Percentiles rank a stretch among this genome's conserved stretches.
phyloP scores from a whole-genome alignment of 2,113 vertebrate species.

The Varanus salvator region DNA sequence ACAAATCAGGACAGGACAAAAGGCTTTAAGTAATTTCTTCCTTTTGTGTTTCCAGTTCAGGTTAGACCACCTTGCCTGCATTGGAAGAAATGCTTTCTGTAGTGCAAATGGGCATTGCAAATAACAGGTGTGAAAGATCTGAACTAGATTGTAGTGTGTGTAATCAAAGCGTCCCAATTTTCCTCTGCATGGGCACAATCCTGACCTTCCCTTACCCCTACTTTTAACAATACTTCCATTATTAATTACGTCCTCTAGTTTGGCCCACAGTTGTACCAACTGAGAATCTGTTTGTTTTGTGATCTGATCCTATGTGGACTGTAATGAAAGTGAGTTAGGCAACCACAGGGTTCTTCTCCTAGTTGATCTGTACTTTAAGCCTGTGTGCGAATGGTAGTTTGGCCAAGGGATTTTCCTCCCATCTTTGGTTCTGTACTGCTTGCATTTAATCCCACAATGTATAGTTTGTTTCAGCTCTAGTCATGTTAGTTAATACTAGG shows the following conservation, averaged over 20 bases:
- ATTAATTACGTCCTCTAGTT: background rate
- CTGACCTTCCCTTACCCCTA: background rate
- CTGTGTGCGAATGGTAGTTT: background rate
- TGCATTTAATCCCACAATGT: too few relatives aligned
- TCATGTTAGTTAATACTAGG: background rate
- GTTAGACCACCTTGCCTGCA: background rate
- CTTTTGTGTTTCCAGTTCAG: background rate
- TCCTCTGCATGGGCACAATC: background rate
- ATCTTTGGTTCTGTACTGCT: background rate
- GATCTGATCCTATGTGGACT: background rate
- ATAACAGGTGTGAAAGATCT: background rate
- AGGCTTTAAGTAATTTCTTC: background rate
- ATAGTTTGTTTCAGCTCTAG: too few relatives aligned
- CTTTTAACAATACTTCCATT: background rate
- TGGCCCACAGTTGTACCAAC: background rate
- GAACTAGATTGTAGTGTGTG: background rate
- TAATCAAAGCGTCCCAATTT: background rate
- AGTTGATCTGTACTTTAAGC: background rate
- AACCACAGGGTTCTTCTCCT: background rate
- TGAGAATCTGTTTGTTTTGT: background rate
- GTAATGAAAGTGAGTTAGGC: background rate
- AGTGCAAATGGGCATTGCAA: background rate
- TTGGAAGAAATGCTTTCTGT: background rate
- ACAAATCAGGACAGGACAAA: too few relatives aligned
- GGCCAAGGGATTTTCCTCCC: background rate